Evolutionary conservation across 2,888 invertebrate species (phyloP), one percentile per base, ranked within the genome.

Genomic region (Cephonodes hylas): DNA sequence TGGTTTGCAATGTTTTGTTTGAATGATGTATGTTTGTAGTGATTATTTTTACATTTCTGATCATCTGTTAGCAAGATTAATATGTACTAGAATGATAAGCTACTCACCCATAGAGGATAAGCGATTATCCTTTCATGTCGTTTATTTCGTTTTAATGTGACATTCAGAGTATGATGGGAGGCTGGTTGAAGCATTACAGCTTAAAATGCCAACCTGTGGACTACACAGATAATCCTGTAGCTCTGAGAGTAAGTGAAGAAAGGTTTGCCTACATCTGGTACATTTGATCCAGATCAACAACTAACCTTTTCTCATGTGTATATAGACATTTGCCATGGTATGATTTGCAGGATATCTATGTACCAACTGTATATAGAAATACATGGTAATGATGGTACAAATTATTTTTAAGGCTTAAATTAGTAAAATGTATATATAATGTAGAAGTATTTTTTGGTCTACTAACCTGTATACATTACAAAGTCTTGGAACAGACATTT

Each of bases 121-220:
- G 66, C 66, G 72, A 65, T 60, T 74, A 70, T 31, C 53, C 20
- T 27, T 53, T 18, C 31, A 31, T 53, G 7, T 53, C 31, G 27
- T 18, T 48, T 25, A 48, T 48, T 48, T 75, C 76, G 75, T 80
- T 84, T 84, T 84, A 66, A 77, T 81, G 78, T 81, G 80, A 88
- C 79, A 79, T 81, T 82, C 85, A 96, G 96, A 95, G 96, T 91
- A 94, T 96, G 93, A 96, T 96, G 95, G 96, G 96, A 82, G 97
- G 97, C 86, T 98, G 97, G 97, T 96, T 96, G 94, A 94, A 95
- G 83, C 95, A 96, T 84, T 98, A 98, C 95, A 97, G 95, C 91
- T 95, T 96, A 85, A 95, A 95, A 84, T 98, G 98, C 93, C 97
- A 98, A 93, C 97, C 97, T 66, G 97, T 98, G 88, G 97, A 98